These are phyloP conservation scores for Coptodon rendalli DNA, from an alignment of 2,113 vertebrate species.

Conservation along the genomic window DNA sequence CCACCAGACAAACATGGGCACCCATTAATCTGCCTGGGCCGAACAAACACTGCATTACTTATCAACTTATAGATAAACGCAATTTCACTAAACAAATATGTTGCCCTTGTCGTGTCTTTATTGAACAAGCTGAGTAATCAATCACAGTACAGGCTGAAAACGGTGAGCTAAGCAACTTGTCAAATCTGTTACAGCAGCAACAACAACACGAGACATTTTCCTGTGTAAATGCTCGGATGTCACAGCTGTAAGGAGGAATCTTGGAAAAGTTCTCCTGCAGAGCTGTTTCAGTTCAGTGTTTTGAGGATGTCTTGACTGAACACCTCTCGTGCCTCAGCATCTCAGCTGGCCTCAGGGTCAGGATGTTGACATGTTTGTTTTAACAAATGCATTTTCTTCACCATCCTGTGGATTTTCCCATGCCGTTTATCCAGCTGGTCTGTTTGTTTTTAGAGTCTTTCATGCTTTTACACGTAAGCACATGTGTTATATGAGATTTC, in stretches of 20 bases:
- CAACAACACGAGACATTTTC: neutral
- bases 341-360: neutral
- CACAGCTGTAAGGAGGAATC: neutral
- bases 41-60: neutral
- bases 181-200: neutral
- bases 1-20: neutral
- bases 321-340: neutral
- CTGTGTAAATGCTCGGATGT: neutral
- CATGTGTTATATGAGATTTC: neutral
- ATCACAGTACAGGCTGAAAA: neutral
- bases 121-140: neutral
- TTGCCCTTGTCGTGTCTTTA: neutral
- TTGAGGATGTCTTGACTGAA: neutral
- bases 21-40: neutral
- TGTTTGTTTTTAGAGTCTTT: neutral
- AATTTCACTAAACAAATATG: neutral
- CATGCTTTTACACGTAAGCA: neutral
- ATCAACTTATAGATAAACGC: neutral
- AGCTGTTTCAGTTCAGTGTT: neutral
- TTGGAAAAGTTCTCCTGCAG: neutral
- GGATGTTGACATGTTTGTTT: neutral
- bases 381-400: neutral
- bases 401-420: neutral
- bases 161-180: neutral
- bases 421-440: fast-evolving